phyloP scores from a whole-genome alignment of 2,113 vertebrate species.

The Prionailurus bengalensis region DNA sequence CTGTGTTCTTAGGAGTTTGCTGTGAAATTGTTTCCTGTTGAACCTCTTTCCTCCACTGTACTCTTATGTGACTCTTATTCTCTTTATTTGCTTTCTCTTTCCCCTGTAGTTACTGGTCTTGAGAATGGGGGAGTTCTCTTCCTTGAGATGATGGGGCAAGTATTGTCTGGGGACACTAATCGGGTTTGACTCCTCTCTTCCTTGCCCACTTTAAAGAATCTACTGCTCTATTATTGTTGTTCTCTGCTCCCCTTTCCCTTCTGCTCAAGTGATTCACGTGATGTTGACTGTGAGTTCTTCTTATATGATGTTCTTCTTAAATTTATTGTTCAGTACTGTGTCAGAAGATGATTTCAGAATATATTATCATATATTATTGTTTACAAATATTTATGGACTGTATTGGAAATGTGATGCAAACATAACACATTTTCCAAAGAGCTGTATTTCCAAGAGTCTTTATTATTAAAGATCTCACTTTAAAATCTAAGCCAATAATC shows the following conservation, averaged over 20 bases:
- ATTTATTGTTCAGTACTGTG: not conserved
- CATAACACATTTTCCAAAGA: conserved; percentile 54
- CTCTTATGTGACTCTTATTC: conserved; percentile 41
- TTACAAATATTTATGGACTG: not conserved
- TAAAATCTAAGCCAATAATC: conserved; percentile 34
- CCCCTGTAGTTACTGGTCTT: conserved; percentile 56
- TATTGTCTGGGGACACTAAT: not conserved
- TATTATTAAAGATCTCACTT: conserved; percentile 39
- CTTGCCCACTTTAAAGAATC: not conserved
- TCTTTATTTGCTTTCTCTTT: conserved; percentile 62
- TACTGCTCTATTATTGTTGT: not conserved
- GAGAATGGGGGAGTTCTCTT: conserved; percentile 66
- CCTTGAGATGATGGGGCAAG: conserved; percentile 28
- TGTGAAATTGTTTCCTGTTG: conserved; percentile 41
- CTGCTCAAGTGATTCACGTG: not conserved
- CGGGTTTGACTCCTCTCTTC: not conserved
- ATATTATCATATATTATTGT: not conserved
- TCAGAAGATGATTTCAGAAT: conserved; percentile 27
- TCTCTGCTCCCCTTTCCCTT: not conserved
- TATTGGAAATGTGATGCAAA: conserved; percentile 30
- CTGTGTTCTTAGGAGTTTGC: not conserved
- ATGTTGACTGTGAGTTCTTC: conserved; percentile 41
- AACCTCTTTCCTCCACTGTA: not conserved
- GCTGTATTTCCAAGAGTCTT: conserved; percentile 14
- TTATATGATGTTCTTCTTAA: conserved; percentile 30